Conservation (phyloP, 2,113 vertebrate species). For the Rhizomys pruinosus region DNA sequence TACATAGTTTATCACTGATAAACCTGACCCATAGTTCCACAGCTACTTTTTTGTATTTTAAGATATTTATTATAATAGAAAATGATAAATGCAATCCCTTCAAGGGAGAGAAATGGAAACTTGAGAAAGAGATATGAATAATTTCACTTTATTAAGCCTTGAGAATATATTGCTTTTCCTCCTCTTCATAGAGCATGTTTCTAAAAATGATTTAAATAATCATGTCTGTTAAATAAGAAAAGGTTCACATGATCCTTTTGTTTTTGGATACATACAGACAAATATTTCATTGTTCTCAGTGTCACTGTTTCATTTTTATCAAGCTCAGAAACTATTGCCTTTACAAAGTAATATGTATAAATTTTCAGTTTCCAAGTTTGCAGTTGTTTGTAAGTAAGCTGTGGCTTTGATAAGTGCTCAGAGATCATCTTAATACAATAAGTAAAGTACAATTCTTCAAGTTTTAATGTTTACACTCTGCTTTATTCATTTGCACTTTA, state of each 20-base stretch:
- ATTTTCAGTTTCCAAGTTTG: not conserved
- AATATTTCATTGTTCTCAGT: conserved; percentile 8
- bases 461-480: not conserved
- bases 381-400: not conserved
- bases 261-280: not conserved
- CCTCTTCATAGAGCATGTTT: conserved; percentile 15
- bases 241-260: not conserved
- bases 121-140: not conserved
- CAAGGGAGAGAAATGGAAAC: not conserved
- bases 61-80: not conserved
- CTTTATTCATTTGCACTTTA: not conserved
- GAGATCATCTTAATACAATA: not conserved
- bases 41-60: not conserved
- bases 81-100: not conserved
- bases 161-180: conserved; percentile 31
- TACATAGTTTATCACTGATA: not conserved
- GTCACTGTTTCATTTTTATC: not conserved
- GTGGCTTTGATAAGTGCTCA: not conserved
- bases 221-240: not conserved
- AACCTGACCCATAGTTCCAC: not conserved
- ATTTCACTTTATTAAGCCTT: not conserved
- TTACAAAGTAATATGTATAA: not conserved
- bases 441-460: not conserved
- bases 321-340: not conserved
- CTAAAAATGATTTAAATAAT: conserved; percentile 31